Percentiles rank a stretch among this genome's conserved stretches.
These are phyloP conservation scores for Luscinia megarhynchos DNA, from an alignment of 2,797 vertebrate species.

Conservation along the genomic window DNA sequence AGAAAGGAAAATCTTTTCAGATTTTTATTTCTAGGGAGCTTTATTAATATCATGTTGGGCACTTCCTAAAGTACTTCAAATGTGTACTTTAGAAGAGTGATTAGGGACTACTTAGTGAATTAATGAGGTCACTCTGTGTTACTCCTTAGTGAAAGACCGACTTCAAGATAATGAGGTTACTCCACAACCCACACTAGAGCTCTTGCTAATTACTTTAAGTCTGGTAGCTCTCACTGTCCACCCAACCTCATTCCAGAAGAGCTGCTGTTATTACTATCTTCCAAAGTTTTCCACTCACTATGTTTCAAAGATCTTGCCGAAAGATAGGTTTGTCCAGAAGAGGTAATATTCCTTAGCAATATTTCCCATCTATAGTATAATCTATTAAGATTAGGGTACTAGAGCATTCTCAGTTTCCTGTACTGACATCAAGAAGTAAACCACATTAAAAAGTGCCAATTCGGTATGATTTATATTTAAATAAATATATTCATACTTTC, in stretches of 20 bases:
- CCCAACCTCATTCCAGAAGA: background rate
- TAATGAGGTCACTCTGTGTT: conserved; percentile 12
- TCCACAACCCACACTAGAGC: background rate
- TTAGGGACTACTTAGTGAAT: conserved; percentile 11
- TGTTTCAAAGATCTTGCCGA: background rate
- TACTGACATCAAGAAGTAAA: background rate
- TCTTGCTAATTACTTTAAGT: background rate
- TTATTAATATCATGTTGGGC: background rate
- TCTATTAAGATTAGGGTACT: background rate
- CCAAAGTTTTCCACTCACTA: background rate
- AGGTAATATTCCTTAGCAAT: background rate
- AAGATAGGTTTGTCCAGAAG: background rate
- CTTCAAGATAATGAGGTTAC: conserved; percentile 17
- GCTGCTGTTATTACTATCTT: background rate
- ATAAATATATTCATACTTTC: background rate
- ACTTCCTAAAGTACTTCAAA: background rate
- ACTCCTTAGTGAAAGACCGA: background rate
- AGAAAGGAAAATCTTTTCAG: background rate
- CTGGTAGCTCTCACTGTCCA: background rate
- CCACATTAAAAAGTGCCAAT: background rate
- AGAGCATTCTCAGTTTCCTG: background rate
- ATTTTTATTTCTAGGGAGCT: background rate
- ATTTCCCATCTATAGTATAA: background rate
- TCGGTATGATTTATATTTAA: background rate
- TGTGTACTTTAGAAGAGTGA: background rate